Evolutionary conservation across 1,140 invertebrate genomes (phyloP).

Genomic region (Drosophila bocki): DNA sequence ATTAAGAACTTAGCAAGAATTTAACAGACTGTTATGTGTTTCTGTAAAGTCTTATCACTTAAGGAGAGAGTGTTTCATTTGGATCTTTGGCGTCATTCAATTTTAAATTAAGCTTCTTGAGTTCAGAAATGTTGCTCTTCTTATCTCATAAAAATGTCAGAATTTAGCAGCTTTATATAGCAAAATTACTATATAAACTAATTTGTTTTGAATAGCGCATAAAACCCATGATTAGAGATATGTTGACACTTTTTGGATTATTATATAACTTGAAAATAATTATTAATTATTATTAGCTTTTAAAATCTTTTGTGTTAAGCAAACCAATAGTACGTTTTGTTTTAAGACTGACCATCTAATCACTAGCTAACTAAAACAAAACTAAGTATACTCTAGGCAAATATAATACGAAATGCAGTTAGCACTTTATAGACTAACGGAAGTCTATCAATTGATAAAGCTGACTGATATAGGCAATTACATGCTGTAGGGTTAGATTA

Average conservation of each 20-base stretch:
- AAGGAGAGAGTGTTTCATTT: neutral
- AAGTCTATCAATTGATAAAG: neutral
- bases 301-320: no score
- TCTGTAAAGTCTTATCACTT: neutral
- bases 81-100: neutral
- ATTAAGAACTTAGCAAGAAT: neutral
- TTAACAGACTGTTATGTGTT: neutral
- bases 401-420: neutral
- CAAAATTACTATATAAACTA: no score
- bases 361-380: neutral
- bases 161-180: no score
- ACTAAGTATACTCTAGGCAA: neutral
- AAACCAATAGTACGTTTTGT: no score
- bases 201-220: no score
- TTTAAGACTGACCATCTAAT: neutral
- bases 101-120: neutral
- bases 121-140: neutral
- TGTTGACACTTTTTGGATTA: no score
- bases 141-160: neutral
- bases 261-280: no score
- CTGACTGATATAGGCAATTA: neutral
- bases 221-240: no score
- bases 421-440: neutral
- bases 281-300: neutral
- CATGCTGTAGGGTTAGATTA: neutral